Evolutionary conservation across 2,113 vertebrate genomes (phyloP).

Genomic region (Phaethornis superciliosus): DNA sequence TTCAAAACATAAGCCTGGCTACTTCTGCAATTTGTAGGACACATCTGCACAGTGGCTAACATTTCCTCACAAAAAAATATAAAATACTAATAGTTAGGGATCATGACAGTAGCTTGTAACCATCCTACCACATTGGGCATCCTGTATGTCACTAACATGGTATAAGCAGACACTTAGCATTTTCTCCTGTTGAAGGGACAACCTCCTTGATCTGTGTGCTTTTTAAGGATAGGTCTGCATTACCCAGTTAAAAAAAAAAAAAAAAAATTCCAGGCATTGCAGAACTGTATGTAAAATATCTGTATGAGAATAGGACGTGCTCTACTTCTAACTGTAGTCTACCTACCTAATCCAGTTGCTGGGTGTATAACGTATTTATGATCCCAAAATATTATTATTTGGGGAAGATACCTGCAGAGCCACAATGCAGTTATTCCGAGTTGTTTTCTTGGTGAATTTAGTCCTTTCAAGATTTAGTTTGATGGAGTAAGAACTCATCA

Average conservation of each 20-base stretch:
- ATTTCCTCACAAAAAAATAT: no score
- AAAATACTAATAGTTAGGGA: neutral
- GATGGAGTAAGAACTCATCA: neutral
- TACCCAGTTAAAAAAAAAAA: neutral
- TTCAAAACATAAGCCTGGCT: no score
- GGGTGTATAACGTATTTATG: neutral
- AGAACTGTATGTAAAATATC: neutral
- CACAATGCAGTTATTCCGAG: neutral
- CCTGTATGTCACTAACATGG: neutral
- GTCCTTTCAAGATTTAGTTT: neutral
- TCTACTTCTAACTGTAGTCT: neutral
- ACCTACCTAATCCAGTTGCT: neutral
- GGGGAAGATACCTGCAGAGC: neutral
- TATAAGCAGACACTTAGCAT: neutral
- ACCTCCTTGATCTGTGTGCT: neutral
- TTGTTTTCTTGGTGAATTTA: neutral
- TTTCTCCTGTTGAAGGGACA: neutral
- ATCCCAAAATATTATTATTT: neutral
- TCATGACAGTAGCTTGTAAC: neutral
- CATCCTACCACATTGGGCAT: neutral
- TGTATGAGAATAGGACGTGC: neutral
- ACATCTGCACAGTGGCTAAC: no score
- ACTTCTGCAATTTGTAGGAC: no score
- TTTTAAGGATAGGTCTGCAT: neutral
- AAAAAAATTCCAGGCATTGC: neutral